Evolutionary conservation across 1,140 invertebrate species (phyloP), one percentile per base, ranked within the genome.

Genomic region (Ephestia elutella): DNA sequence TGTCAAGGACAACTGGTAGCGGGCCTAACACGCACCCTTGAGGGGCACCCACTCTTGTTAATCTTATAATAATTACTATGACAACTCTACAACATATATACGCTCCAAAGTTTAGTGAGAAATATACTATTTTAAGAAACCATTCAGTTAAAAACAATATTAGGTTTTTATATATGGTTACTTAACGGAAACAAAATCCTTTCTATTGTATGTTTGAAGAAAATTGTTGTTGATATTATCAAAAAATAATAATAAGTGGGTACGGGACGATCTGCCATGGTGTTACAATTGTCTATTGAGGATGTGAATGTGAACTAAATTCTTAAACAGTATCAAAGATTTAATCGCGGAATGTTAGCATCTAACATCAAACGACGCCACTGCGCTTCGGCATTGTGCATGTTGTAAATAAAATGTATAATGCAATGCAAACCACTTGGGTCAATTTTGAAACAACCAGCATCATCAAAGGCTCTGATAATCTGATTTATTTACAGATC

Each of bases 361-460:
- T 35, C 9, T 10, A 35, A 13, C 32, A 5, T 35, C 32, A 35
- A 35, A 35, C 13, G 9, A 9, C 32, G 32, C 1, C 13, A 13
- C 1, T 35, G 32, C 21, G 7, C 21, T 25, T 11, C 11, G 3
- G 1, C 30, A 15, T 44, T 10, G 13, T 44, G 0, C 15, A 10
- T 17, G 38, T 15, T 4, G n/a, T 44, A 44, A 35, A 15, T 56
- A 48, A 3, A 44, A 8, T 59, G 59, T 63, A 57, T 63, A 54
- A 53, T 56, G 54, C 38, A 63, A 55, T 69, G 58, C 59, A n/a
- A 8, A 44, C 38, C 9, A 59, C 63, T 65, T 69, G 59, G 61
- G 60, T 69, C 63, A 59, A 61, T 56, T 64, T 61, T 65, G 57
- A 63, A 65, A 69, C 57, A 57, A 55, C 59, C 44, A 59, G 56